phyloP scores from a whole-genome alignment of 2,888 invertebrate species.

The Folsomia candida region DNA sequence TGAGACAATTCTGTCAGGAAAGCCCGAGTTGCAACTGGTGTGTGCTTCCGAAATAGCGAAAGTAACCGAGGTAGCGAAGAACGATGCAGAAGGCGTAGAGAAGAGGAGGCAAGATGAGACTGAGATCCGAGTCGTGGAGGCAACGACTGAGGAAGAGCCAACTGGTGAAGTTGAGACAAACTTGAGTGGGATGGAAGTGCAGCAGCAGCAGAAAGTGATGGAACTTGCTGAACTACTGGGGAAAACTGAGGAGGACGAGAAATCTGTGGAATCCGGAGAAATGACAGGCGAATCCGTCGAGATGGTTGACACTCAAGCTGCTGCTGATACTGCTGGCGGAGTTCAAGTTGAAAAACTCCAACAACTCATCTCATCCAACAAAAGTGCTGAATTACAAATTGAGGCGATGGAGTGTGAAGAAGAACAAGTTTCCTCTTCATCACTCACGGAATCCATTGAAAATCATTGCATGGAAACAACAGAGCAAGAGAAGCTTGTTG shows the following conservation, averaged over 20 bases:
- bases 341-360: too few species aligned
- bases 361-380: neutral
- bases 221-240: neutral
- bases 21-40: too few species aligned
- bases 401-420: neutral
- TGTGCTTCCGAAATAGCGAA: too few species aligned
- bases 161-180: neutral
- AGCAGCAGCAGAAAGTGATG: slow-evolving; percentile 12
- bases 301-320: neutral
- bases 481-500: neutral
- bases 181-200: slow-evolving; percentile 24
- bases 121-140: slow-evolving; percentile 9
- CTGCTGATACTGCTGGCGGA: too few species aligned
- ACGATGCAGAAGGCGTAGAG: too few species aligned
- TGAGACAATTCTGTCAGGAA: neutral
- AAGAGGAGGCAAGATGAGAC: slow-evolving; percentile 12
- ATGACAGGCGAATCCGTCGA: neutral
- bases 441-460: neutral
- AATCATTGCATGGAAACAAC: neutral
- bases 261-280: neutral
- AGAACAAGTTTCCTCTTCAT: neutral
- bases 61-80: too few species aligned
- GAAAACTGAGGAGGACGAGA: neutral
- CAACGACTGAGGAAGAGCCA: slow-evolving; percentile 17
- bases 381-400: neutral